Evolutionary conservation across 2,888 invertebrate species (phyloP).

Genomic region (Dasysyrphus tricinctus): DNA sequence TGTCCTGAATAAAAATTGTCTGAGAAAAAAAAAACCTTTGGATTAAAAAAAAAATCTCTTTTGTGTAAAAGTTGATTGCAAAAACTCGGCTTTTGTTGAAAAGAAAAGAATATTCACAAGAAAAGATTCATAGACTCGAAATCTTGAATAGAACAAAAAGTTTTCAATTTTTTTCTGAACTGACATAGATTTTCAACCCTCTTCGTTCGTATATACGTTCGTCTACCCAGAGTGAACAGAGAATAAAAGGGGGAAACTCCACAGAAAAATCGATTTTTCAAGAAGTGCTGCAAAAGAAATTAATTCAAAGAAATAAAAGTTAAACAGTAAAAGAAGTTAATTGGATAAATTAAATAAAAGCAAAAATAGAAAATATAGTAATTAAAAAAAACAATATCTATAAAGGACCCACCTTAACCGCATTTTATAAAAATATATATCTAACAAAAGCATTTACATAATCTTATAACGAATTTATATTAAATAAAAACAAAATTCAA

Average conservation of each 20-base stretch:
- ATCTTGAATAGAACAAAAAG: slow-evolving; percentile 75
- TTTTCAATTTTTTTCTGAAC: slow-evolving; percentile 49
- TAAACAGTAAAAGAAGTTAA: slow-evolving; percentile 26
- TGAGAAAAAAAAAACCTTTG: slow-evolving; percentile 13
- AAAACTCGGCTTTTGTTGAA: slow-evolving; percentile 57
- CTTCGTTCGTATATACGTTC: slow-evolving; percentile 22
- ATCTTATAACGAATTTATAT: slow-evolving; percentile 65
- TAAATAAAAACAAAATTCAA: slow-evolving; percentile 16
- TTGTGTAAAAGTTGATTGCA: slow-evolving; percentile 52
- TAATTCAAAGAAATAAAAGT: not conserved
- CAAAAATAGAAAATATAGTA: not conserved
- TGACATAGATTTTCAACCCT: slow-evolving; percentile 66
- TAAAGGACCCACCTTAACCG: slow-evolving; percentile 62
- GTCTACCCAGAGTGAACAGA: slow-evolving; percentile 3
- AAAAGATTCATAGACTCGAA: slow-evolving; percentile 9
- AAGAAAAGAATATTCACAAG: slow-evolving; percentile 28
- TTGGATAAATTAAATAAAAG: slow-evolving; percentile 2
- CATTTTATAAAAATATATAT: slow-evolving; percentile 33
- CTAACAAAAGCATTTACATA: slow-evolving; percentile 49
- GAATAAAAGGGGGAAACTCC: slow-evolving; percentile 15
- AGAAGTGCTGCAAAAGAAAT: slow-evolving; percentile 33
- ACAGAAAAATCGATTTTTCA: slow-evolving; percentile 76
- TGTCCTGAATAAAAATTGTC: slow-evolving; percentile 33
- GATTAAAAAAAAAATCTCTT: slow-evolving; percentile 25
- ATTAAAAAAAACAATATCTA: not conserved